These are phyloP conservation scores for Aphis gossypii DNA, from an alignment of 1,140 invertebrate species.

Conservation along the genomic window DNA sequence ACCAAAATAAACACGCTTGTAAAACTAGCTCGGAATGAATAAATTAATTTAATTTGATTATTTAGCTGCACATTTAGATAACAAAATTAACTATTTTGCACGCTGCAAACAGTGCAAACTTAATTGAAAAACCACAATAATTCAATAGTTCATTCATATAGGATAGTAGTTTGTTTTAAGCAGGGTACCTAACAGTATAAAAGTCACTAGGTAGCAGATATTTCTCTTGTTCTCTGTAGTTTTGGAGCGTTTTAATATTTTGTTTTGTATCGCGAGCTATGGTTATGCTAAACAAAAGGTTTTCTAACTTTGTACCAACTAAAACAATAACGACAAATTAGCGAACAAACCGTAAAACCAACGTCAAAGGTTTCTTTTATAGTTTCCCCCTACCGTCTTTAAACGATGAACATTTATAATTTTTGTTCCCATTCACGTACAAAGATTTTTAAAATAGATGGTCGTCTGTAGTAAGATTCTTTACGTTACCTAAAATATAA, in stretches of 20 bases:
- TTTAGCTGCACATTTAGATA: neutral
- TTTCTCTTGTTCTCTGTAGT: neutral
- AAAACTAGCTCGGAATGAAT: neutral
- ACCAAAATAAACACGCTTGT: neutral
- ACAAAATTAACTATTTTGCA: conserved; percentile 22
- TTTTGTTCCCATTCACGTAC: neutral
- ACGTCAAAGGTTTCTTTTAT: conserved; percentile 16
- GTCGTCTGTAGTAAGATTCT: neutral
- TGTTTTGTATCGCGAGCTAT: neutral
- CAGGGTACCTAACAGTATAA: neutral
- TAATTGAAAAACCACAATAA: conserved; percentile 11
- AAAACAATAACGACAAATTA: conserved; percentile 33
- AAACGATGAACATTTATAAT: conserved; percentile 4
- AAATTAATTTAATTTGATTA: neutral
- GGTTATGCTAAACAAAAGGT: neutral
- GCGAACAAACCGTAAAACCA: neutral
- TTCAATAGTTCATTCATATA: neutral
- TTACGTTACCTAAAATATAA: neutral
- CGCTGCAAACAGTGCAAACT: neutral
- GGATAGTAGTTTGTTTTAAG: neutral
- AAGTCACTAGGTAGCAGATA: neutral
- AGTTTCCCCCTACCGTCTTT: neutral
- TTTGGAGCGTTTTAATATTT: neutral
- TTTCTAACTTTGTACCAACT: neutral
- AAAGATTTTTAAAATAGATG: neutral